These are phyloP conservation scores for Tympanoctomys barrerae DNA, from an alignment of 2,797 vertebrate species.

Conservation along the genomic window DNA sequence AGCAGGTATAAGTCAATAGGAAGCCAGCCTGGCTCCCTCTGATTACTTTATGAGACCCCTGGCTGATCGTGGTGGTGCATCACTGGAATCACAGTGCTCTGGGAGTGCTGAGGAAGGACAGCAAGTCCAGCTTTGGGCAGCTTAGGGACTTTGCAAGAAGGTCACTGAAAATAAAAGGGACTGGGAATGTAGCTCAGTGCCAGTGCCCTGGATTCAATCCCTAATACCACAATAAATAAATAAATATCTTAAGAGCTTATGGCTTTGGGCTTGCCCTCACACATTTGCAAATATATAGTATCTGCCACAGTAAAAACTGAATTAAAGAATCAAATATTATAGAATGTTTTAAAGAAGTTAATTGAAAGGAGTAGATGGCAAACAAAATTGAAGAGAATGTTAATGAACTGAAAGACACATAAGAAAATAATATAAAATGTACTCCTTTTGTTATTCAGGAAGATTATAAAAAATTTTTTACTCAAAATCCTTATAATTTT, in stretches of 20 bases:
- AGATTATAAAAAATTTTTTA: neutral
- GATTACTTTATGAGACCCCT: neutral
- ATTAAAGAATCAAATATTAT: neutral
- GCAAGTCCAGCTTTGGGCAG: neutral
- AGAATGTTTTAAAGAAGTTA: neutral
- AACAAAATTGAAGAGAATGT: slow-evolving; percentile 52
- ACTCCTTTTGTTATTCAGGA: neutral
- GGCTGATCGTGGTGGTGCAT: neutral
- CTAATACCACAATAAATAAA: neutral
- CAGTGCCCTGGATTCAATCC: neutral
- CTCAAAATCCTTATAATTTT: neutral
- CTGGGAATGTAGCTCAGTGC: neutral
- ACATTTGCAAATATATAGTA: neutral
- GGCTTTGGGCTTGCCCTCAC: neutral
- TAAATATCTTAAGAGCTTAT: neutral
- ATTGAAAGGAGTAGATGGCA: slow-evolving; percentile 17
- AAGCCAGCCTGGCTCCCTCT: neutral
- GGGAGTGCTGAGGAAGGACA: neutral
- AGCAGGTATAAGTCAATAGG: neutral
- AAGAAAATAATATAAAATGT: slow-evolving; percentile 17
- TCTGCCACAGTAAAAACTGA: slow-evolving; percentile 21
- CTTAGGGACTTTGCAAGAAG: neutral
- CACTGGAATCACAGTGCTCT: neutral
- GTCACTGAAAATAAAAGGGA: neutral
- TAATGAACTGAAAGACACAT: slow-evolving; percentile 34